Base-by-base conservation (phyloP, 2,113 vertebrate species). In the Isichthys henryi region DNA sequence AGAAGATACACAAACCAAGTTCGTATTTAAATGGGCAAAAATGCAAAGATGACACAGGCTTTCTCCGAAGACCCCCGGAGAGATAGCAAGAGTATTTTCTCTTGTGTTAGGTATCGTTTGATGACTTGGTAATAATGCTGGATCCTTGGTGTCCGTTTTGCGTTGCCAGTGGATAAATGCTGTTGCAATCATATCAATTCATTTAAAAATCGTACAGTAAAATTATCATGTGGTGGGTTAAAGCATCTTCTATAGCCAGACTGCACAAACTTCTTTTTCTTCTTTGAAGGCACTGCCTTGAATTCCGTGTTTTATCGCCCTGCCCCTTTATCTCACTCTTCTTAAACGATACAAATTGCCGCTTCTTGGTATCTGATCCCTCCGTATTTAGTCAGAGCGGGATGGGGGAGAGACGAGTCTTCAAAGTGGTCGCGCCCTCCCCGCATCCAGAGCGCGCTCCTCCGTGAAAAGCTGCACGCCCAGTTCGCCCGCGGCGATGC, bases 221-320 rank as follows among this genome's bases (percentile, higher is more conserved):
- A 56, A 43, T 52, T 27, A 27, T 56, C 27, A 35, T 52, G 3
- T 84, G 9, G 23, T 10, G 31, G 43, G 19, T 82, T 19, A 84
- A 84, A 84, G 2, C 49, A 31, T 39, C 11, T 89, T 53, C 31
- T 15, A 9, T 80, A 49, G 11, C 39, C 9, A 39, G 43, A 74
- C 82, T 84, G n/a, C 62, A 84, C 46, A 89, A 89, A 89, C 74
- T 89, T 89, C 10, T 39, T 56, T 62, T 89, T 58, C 43, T 21
- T 45, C 87, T 66, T 85, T 83, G 27, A 19, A 43, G n/a, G 43
- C 13, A 19, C 35, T 23, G 39, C 35, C 35, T 84, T 85, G 21
- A 43, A 53, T 83, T 8, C 83, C 77, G 43, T 46, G 62, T 56
- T 46, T 82, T 45, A 43, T 87, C 52, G 50, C 19, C 52, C 53